Evolutionary conservation across 2,888 invertebrate species (phyloP), one percentile per base, ranked within the genome.

Genomic region (Drosophila leonis): DNA sequence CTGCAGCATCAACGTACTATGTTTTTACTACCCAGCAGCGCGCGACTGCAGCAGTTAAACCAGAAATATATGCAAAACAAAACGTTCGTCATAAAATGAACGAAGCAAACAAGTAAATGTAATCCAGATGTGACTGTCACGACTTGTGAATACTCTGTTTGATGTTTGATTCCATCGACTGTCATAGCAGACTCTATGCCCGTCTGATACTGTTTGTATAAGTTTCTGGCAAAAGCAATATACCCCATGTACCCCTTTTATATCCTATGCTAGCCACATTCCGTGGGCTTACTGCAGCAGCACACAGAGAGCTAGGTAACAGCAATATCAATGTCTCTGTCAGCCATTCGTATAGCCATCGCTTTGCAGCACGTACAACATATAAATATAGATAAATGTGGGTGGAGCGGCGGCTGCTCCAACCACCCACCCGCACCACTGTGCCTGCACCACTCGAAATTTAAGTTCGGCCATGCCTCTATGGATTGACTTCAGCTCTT

Each of bases 341-440:
- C 55, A 55, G 59, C 59, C 39, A 62, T 66, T 66, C 64, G 74
- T 69, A 75, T 73, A 75, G 63, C 56, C 64, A 20, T 33, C 56
- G 48, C 31, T 55, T 44, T 64, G 70, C 5, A 31, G 1, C 31
- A 49, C 29, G 41, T 20, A 56, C 56, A 24, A 4, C 56, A 42
- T 20, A 33, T 56, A 54, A 37, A 54, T 39, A 54, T 52, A 52
- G 35, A 44, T 24, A 44, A 3, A 44, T 7, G 44, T 13, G 31
- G 44, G 46, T 4, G 46, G 13, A 1, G 42, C 18, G 10, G 18
- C 2, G 8, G 39, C 37, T 37, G 39, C 37, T 37, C 10, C 39
- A 3, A n/a, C 39, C 2, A 1, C n/a, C 39, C n/a, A 8, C n/a
- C n/a, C 39, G 8, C 39, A 15, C 9, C 9, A n/a, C n/a, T 1